Base-by-base conservation (phyloP, 2,888 invertebrate species). In the Molanna angustata region DNA sequence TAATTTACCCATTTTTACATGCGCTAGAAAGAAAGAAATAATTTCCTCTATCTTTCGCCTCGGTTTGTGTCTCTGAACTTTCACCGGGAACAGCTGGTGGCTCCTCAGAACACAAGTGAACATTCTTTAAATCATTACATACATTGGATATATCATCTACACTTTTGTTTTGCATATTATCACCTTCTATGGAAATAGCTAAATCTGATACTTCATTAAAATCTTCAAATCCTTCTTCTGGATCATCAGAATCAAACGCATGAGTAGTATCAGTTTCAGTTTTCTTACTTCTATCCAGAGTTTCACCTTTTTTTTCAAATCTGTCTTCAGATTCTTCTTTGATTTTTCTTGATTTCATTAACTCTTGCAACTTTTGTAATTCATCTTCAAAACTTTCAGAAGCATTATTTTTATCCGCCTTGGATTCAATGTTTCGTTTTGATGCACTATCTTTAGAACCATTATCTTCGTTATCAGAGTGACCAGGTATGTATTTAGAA, bases 1-100 rank as follows among this genome's bases (percentile, higher is more conserved):
- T n/a, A n/a, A 61, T 73, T 73, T 64, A 83, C 81, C 80, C 81
- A 66, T 82, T 82, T 71, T 78, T 83, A 43, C 83, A 80, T 32
- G 85, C 80, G 41, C 86, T 82, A 27, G 88, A 88, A 56, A 90
- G 70, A 18, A 89, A 68, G 68, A 76, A 18, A 14, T 44, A 22
- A 22, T 22, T 31, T 16, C 37, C 37, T n/a, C n/a, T n/a, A 37
- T 37, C 37, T 37, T 18, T 37, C 16, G 37, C 16, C 17, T 37
- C 37, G 9, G 13, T 18, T 37, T 37, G 37, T 16, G 37, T 37
- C 17, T 37, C 37, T 3, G 37, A 37, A 16, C 37, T 37, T 18
- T 37, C 37, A 6, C 18, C 37, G 3, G 18, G 17, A 17, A 17
- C 18, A 37, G 37, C 18, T n/a, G 37, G 37, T 16, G 37, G 18